Conservation (phyloP, 1,140 invertebrate genomes). For the Diorhabda sublineata region DNA sequence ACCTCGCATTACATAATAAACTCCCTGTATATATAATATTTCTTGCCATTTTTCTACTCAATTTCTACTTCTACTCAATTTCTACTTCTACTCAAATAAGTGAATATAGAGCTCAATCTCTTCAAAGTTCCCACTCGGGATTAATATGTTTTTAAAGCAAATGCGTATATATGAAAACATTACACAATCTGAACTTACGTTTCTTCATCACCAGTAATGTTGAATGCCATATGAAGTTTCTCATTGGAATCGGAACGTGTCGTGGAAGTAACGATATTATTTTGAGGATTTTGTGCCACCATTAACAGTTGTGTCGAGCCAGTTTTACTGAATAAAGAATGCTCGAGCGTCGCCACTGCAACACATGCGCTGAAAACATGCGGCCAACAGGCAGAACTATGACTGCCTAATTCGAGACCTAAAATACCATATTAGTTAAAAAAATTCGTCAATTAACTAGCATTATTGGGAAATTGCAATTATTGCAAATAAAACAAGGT, state of each 20-base stretch:
- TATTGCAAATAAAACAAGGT: not conserved
- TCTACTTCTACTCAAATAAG: too few relatives aligned
- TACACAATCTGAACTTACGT: not conserved
- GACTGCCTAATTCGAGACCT: constrained; percentile 84
- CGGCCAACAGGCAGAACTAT: constrained; percentile 87
- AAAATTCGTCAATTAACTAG: constrained; percentile 29
- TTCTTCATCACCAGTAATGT: constrained; percentile 49
- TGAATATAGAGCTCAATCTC: too few relatives aligned
- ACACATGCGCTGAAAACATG: constrained; percentile 88
- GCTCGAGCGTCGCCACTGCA: constrained; percentile 86
- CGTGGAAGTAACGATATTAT: constrained; percentile 43
- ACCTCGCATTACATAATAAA: too few relatives aligned
- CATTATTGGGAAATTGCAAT: too few relatives aligned
- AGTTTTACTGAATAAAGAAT: constrained; percentile 74
- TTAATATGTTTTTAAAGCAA: too few relatives aligned
- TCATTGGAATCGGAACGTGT: constrained; percentile 45
- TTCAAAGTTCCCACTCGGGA: too few relatives aligned
- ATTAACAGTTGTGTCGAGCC: constrained; percentile 49
- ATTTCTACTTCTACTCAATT: too few relatives aligned
- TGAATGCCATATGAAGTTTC: constrained; percentile 51
- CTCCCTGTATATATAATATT: too few relatives aligned
- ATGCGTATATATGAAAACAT: too few relatives aligned
- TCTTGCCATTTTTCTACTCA: too few relatives aligned
- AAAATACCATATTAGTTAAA: constrained; percentile 45
- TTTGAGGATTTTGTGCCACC: constrained; percentile 51